Percentiles rank a stretch among this genome's conserved stretches.
phyloP scores from a whole-genome alignment of 1,140 invertebrate species.

The Berghia stephanieae region DNA sequence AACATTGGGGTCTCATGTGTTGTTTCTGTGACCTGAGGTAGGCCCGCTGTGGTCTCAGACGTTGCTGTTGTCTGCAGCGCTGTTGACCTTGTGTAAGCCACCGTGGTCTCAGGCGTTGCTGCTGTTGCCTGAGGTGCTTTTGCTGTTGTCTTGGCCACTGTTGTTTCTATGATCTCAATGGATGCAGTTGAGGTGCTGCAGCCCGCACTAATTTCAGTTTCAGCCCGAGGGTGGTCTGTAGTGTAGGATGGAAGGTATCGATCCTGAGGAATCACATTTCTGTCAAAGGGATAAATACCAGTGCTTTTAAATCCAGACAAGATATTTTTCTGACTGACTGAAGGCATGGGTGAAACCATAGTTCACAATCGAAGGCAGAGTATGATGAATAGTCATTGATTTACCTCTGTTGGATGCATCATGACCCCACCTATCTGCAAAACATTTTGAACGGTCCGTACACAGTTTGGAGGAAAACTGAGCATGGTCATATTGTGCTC shows the following conservation, averaged over 20 bases:
- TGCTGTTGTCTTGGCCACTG: no score
- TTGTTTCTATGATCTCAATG: no score
- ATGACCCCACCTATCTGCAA: background rate
- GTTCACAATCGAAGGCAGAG: background rate
- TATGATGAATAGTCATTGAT: background rate
- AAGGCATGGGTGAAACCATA: background rate
- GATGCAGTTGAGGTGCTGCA: no score
- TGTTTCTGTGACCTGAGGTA: no score
- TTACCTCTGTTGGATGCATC: background rate
- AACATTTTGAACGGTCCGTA: background rate
- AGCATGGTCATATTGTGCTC: background rate
- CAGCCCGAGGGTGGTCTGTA: background rate
- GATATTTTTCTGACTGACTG: background rate
- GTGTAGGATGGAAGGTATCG: background rate
- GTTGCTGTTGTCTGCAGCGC: no score
- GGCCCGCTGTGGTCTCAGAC: no score
- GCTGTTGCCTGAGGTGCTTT: no score
- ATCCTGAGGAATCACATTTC: background rate
- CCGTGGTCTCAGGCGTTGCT: no score
- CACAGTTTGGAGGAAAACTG: background rate
- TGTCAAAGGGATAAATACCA: background rate
- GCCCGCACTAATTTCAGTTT: no score
- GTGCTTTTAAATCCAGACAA: background rate
- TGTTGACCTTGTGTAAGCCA: no score
- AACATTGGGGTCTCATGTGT: no score